A percentile compares a stretch with the other conserved stretches of the same genome.
These are phyloP conservation scores for Odontothrips loti DNA, from an alignment of 2,888 invertebrate genomes.

Conservation along the genomic window DNA sequence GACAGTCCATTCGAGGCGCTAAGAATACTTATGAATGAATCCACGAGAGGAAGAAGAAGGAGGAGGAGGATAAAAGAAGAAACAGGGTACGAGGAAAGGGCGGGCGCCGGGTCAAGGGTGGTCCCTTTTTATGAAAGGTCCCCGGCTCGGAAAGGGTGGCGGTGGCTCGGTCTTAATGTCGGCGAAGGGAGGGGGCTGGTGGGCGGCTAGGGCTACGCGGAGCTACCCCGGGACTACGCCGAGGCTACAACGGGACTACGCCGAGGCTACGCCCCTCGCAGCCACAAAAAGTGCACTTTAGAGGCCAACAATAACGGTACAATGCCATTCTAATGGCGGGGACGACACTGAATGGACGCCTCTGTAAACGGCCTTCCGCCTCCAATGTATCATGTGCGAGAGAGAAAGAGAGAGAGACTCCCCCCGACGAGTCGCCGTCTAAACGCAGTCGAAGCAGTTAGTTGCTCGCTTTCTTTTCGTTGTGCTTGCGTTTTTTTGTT, in stretches of 20 bases:
- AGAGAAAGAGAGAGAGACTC: neutral
- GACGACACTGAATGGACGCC: slow-evolving; percentile 21
- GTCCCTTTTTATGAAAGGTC: slow-evolving; percentile 8
- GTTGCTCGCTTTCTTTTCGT: too few relatives aligned
- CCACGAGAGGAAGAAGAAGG: neutral
- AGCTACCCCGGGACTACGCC: neutral
- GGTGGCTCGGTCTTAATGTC: slow-evolving; percentile 6
- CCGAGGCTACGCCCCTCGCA: neutral
- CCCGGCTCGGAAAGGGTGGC: neutral
- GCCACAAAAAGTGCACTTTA: slow-evolving; percentile 22
- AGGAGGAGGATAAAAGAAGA: neutral
- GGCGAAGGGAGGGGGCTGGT: neutral
- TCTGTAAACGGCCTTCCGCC: slow-evolving; percentile 22
- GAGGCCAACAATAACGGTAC: slow-evolving; percentile 16
- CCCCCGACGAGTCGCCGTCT: neutral
- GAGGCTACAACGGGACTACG: neutral
- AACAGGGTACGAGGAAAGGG: slow-evolving; percentile 2
- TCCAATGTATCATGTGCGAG: neutral
- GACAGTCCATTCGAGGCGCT: too few relatives aligned
- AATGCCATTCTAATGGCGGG: slow-evolving; percentile 22
- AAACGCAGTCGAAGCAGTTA: too few relatives aligned
- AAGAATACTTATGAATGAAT: neutral
- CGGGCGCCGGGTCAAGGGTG: neutral
- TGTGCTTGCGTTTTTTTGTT: too few relatives aligned
- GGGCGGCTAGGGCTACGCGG: neutral